Percentiles rank a stretch among this genome's conserved stretches.
Conservation (phyloP, 1,140 invertebrate genomes). For the Drosophila nigromelanica region DNA sequence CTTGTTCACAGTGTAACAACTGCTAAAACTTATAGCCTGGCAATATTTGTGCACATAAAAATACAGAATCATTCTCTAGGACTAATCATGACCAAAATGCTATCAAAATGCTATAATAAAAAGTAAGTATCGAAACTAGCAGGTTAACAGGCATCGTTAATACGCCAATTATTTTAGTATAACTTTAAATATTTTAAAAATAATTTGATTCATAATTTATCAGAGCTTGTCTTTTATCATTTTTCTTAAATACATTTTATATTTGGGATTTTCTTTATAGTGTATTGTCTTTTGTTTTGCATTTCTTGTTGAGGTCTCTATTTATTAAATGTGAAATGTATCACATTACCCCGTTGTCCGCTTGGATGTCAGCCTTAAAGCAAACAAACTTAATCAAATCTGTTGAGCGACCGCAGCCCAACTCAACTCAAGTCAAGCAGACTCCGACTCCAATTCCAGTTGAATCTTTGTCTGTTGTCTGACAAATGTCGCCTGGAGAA, state of each 20-base stretch:
- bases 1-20: too few species aligned
- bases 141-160: too few species aligned
- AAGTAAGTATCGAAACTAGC: too few species aligned
- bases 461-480: conserved; percentile 27
- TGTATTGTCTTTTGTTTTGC: background rate
- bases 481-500: conserved; percentile 67
- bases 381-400: conserved; percentile 70
- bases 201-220: background rate
- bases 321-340: conserved; percentile 14
- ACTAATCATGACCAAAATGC: too few species aligned
- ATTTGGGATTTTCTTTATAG: background rate
- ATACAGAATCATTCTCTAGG: too few species aligned
- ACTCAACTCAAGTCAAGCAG: conserved; percentile 25
- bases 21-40: too few species aligned
- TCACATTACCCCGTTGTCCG: conserved; percentile 30
- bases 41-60: too few species aligned
- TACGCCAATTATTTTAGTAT: too few species aligned
- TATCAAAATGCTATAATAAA: too few species aligned
- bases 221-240: background rate
- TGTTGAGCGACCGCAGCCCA: conserved; percentile 65
- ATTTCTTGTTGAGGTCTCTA: background rate
- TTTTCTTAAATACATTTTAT: background rate
- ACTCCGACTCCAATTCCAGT: background rate
- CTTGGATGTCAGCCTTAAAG: conserved; percentile 21
- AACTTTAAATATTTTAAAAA: too few species aligned